Conservation (phyloP, 23 tunicate species). For the Corella eumyota region DNA sequence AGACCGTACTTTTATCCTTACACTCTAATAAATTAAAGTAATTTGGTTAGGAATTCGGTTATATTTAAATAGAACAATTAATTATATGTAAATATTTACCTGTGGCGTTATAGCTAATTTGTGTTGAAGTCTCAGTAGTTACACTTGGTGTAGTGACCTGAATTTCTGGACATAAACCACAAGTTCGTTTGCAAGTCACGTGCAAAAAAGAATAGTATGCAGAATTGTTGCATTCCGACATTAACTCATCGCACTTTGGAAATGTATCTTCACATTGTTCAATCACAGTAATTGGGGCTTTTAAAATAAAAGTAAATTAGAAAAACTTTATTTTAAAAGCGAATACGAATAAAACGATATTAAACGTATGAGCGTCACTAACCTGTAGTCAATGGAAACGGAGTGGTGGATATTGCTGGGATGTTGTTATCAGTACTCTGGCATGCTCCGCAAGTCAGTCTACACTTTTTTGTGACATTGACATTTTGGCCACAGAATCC, state of each 20-base stretch:
- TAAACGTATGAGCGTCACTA: too few relatives aligned
- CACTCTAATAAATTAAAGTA: constrained; percentile 9
- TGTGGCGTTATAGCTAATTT: neutral
- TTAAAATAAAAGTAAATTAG: too few relatives aligned
- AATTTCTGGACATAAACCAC: constrained; percentile 61
- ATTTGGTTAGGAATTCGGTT: too few relatives aligned
- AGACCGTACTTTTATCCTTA: constrained; percentile 12
- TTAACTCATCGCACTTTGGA: constrained; percentile 28
- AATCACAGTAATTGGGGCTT: neutral
- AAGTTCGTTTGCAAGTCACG: constrained; percentile 49
- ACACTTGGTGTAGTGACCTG: neutral
- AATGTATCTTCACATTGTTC: constrained; percentile 55
- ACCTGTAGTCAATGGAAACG: neutral
- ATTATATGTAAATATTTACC: neutral
- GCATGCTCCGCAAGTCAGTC: constrained; percentile 29
- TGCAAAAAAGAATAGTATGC: constrained; percentile 14
- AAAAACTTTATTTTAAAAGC: too few relatives aligned
- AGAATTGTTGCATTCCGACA: constrained; percentile 16
- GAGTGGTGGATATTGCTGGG: neutral
- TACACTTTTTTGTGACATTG: constrained; percentile 32
- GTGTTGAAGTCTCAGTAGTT: neutral
- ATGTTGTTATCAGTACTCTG: neutral
- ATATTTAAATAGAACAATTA: neutral
- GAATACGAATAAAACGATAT: too few relatives aligned
- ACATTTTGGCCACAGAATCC: constrained; percentile 9